Evolutionary conservation across 2,797 vertebrate species (phyloP).

Genomic region (Discoglossus pictus): DNA sequence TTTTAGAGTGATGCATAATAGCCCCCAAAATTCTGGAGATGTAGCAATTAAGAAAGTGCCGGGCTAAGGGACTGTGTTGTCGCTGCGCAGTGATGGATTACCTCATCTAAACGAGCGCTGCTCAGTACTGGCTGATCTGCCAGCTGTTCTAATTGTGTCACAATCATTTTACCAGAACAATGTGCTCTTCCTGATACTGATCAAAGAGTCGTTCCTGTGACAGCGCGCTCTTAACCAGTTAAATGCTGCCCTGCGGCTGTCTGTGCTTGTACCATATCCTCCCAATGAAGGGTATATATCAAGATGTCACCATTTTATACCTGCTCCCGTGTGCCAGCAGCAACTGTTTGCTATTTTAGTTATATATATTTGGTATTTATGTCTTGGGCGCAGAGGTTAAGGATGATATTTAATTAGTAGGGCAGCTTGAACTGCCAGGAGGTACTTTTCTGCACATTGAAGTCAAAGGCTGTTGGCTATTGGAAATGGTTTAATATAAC

Average conservation of each 20-base stretch:
- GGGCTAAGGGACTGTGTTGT: slow-evolving; percentile 36
- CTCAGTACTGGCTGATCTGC: slow-evolving; percentile 34
- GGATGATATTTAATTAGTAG: not conserved
- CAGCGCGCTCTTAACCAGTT: slow-evolving; percentile 38
- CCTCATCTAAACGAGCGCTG: slow-evolving; percentile 28
- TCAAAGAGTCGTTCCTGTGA: slow-evolving; percentile 26
- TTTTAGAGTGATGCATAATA: slow-evolving; percentile 13
- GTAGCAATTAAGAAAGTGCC: slow-evolving; percentile 44
- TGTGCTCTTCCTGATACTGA: slow-evolving; percentile 45
- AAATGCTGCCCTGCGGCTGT: slow-evolving; percentile 20
- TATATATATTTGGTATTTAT: not conserved
- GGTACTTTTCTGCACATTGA: no score
- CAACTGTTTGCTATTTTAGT: not conserved
- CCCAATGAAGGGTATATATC: not conserved
- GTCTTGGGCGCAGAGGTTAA: not conserved
- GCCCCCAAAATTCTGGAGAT: slow-evolving; percentile 39
- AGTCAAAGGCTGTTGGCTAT: no score
- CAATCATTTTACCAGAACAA: slow-evolving; percentile 45
- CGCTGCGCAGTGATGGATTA: slow-evolving; percentile 43
- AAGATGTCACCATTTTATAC: slow-evolving; percentile 11
- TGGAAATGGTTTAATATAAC: no score
- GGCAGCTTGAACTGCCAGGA: no score
- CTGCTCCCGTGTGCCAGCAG: slow-evolving; percentile 10
- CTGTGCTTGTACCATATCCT: not conserved
- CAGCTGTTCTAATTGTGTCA: slow-evolving; percentile 51